Base-by-base conservation (phyloP, 35 echinoderm and acorn worm genomes). In the Ophiothrix spiculata region DNA sequence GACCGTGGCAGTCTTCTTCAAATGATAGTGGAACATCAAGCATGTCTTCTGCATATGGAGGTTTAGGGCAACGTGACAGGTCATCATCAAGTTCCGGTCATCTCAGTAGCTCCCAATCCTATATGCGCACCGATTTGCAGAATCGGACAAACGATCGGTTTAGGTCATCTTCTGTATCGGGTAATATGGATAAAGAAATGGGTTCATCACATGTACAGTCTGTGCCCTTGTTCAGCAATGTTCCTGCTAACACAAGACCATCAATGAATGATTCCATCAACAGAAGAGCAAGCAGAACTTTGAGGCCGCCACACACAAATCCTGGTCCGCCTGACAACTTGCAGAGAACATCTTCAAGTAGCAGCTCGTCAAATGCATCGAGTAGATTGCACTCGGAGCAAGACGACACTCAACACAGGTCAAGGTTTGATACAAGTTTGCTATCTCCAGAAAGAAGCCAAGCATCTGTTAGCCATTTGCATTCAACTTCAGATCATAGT, bases 191-290 rank as follows among this genome's bases (percentile, higher is more conserved):
- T 69, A 28, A 69, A 25, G 25, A n/a, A 15, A n/a, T 15, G 17
- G 25, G 23, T 69, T 25, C n/a, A n/a, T n/a, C 23, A 15, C 56
- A 60, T 74, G 82, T 95, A 34, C 93, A 95, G 76, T 95, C 93
- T 54, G 93, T 95, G 19, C 93, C 89, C n/a, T 86, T 95, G 21
- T 89, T 91, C 41, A 95, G 93, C 40, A 95, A 95, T 23, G 34
- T 95, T 17, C 42, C 75, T 46, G n/a, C 73, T 13, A 60, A 34
- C 40, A 60, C 80, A 80, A 88, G 81, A 81, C 46, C 64, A 31
- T 80, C 64, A 46, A 80, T 91, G 83, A 77, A 77, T 91, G 89
- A 91, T 56, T 35, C 32, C 28, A 37, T 80, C 38, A 77, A 36
- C 28, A 41, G 69, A 77, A 4, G 84, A 40, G 32, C 35, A 12